Evolutionary conservation across 2,113 vertebrate genomes (phyloP).

Genomic region (Narcine bancroftii): DNA sequence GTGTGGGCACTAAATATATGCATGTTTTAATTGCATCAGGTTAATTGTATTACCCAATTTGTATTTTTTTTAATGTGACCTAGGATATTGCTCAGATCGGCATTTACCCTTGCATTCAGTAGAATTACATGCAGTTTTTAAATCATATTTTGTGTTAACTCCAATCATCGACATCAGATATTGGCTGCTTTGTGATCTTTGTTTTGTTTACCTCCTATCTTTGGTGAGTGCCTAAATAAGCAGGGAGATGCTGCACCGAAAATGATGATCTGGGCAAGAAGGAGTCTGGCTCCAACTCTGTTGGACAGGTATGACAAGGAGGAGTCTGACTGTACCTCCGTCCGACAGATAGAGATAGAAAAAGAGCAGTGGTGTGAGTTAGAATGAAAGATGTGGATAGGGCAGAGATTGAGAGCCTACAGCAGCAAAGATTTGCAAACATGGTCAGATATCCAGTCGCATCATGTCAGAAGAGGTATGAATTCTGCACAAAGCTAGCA

Average conservation of each 20-base stretch:
- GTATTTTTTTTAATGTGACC: constrained; percentile 31
- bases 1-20: constrained; percentile 25
- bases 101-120: neutral
- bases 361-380: neutral
- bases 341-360: neutral
- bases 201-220: constrained; percentile 14
- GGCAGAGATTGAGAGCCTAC: no score
- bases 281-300: neutral
- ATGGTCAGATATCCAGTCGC: neutral
- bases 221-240: neutral
- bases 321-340: neutral
- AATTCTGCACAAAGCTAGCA: neutral
- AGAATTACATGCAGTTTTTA: constrained; percentile 19
- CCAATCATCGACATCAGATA: neutral
- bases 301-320: neutral
- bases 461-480: neutral
- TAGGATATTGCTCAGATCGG: neutral
- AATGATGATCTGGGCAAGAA: neutral
- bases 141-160: neutral
- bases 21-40: constrained; percentile 11
- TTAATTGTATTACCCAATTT: neutral
- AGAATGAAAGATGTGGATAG: neutral
- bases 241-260: constrained; percentile 7
- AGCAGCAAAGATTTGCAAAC: neutral
- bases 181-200: constrained; percentile 4